Evolutionary conservation across 2,797 vertebrate genomes (phyloP).

Genomic region (Sebastes nivosus): DNA sequence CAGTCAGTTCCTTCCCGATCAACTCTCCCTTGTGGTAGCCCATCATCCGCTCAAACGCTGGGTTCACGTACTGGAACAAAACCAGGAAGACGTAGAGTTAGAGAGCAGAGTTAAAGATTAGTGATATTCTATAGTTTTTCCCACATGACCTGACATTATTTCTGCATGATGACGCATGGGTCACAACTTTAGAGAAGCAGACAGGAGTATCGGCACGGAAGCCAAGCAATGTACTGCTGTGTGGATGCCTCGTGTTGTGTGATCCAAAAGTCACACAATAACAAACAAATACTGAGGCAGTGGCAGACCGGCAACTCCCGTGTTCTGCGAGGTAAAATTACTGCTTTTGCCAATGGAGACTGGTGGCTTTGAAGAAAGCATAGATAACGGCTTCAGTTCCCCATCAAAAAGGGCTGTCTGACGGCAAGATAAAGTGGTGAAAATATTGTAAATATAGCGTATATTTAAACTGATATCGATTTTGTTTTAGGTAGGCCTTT

Average conservation of each 20-base stretch:
- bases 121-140: background rate
- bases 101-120: background rate
- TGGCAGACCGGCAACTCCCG: rapidly evolving
- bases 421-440: too few species aligned
- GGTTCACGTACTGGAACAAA: slow-evolving; percentile 91
- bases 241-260: background rate
- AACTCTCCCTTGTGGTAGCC: slow-evolving; percentile 93
- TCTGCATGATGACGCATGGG: background rate
- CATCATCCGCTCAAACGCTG: slow-evolving; percentile 95
- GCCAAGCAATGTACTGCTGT: background rate
- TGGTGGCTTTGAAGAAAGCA: background rate
- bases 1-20: slow-evolving; percentile 91
- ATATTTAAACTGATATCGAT: too few species aligned
- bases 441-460: too few species aligned
- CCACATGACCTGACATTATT: background rate
- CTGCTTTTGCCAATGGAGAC: background rate
- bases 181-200: background rate
- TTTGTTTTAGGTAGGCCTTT: too few species aligned
- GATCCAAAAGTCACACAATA: background rate
- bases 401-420: too few species aligned
- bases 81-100: background rate
- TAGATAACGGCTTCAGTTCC: background rate
- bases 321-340: background rate
- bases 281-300: background rate
- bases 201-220: background rate